Conservation (phyloP, 2,888 invertebrate genomes). For the Branchipolynoe longqiensis region DNA sequence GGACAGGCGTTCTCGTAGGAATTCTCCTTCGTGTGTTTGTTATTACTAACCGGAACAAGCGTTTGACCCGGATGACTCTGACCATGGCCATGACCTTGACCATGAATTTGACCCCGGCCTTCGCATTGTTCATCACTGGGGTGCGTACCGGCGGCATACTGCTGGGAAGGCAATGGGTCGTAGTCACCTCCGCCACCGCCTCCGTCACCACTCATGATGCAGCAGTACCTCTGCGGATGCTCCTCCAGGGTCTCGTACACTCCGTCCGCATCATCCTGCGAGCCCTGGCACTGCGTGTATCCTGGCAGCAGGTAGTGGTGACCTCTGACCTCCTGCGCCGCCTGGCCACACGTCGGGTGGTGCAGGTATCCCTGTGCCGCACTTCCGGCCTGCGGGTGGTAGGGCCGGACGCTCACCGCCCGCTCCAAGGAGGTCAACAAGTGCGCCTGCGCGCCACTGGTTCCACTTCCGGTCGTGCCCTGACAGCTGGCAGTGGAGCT, state of each 20-base stretch:
- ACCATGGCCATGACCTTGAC: constrained; percentile 6
- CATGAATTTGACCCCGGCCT: constrained; percentile 9
- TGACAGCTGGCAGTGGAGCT: neutral
- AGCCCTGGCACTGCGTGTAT: neutral
- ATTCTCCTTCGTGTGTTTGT: neutral
- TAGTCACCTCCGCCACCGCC: neutral
- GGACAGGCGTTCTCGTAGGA: constrained; percentile 17
- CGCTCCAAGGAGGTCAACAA: neutral
- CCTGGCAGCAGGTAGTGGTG: too few species aligned
- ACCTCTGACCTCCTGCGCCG: neutral
- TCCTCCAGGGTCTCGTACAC: constrained; percentile 25
- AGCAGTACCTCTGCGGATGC: constrained; percentile 16
- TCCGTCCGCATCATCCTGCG: neutral
- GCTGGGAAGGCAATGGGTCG: too few species aligned
- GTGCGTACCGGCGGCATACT: neutral
- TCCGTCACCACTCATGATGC: neutral
- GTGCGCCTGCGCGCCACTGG: neutral
- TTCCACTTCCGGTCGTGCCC: neutral
- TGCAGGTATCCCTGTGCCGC: neutral
- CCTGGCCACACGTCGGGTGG: constrained; percentile 13
- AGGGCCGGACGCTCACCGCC: constrained; percentile 15
- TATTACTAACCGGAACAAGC: too few species aligned
- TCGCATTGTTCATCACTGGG: neutral
- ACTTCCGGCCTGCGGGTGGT: neutral
- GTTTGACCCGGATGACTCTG: neutral